Percentiles rank a stretch among this genome's conserved stretches.
Conservation (phyloP, 2,113 vertebrate genomes). For the Carettochelys insculpta region DNA sequence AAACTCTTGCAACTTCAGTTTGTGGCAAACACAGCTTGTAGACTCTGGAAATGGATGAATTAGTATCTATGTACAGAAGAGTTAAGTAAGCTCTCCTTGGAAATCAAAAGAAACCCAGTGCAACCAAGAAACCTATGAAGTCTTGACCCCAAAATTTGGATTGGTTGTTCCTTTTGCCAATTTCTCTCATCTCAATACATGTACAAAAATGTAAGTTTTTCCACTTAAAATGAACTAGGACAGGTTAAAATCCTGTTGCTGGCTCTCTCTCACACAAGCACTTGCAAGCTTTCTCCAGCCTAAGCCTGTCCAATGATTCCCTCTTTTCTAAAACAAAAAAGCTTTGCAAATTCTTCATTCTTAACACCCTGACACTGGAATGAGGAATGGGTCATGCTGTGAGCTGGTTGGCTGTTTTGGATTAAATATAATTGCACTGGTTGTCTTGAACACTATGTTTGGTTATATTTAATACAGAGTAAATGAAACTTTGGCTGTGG, state of each 20-base stretch:
- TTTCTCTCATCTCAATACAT: not conserved
- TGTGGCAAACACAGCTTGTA: slow-evolving; percentile 26
- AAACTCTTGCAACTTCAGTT: slow-evolving; percentile 12
- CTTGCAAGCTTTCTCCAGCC: not conserved
- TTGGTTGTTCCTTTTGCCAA: not conserved
- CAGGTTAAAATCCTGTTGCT: not conserved
- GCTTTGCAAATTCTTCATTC: not conserved
- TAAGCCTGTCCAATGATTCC: not conserved
- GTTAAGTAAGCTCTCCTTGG: slow-evolving; percentile 27
- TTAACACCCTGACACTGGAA: too few species aligned
- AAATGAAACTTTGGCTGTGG: too few species aligned
- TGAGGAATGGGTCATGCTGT: too few species aligned
- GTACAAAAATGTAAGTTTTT: not conserved
- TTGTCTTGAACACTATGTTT: not conserved
- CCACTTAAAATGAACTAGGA: not conserved
- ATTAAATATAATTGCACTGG: not conserved
- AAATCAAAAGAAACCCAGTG: not conserved
- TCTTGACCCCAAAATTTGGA: not conserved
- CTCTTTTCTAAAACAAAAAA: not conserved
- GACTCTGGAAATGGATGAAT: not conserved
- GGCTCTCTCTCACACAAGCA: not conserved
- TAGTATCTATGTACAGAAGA: slow-evolving; percentile 24
- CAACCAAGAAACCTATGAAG: not conserved
- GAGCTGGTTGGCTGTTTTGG: not conserved
- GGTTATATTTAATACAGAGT: too few species aligned